Base-by-base conservation (phyloP, 2,888 invertebrate species). In the Diaphora mendica region DNA sequence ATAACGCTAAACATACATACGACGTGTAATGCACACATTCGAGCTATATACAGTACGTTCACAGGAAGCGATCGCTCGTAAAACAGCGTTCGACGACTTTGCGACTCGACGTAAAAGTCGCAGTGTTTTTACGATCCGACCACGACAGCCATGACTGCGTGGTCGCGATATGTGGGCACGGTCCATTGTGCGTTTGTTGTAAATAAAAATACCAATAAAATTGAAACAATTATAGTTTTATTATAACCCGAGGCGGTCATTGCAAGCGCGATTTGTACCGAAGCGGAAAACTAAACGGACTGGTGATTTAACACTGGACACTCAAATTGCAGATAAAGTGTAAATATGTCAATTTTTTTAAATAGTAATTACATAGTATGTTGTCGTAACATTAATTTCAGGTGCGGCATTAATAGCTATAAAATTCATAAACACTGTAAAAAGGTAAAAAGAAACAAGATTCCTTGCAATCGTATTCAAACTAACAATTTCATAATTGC, bases 31-130 rank as follows among this genome's bases (percentile, higher is more conserved):
- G n/a, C 64, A 35, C 71, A 42, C 62, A 72, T 17, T 62, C 68
- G 30, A 72, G 84, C 78, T 82, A 84, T 87, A 84, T 86, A 86
- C 81, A 80, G 80, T 83, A 85, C 73, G 78, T 71, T 75, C 84
- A 85, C 90, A 90, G 90, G 90, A 90, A 89, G 88, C 88, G 85
- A 89, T 86, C 83, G 85, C 64, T 90, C 89, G 88, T 90, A 89
- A 90, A 90, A 84, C 84, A 84, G 83, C 82, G 83, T 87, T 86
- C 85, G 88, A 85, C 83, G 82, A 82, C 80, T 77, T 67, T 68
- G 79, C 79, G 77, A 77, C 74, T 78, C 78, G 78, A 79, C 82
- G 79, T 77, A 79, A 82, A 82, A 83, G 82, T 82, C 83, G 83
- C 81, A 74, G 86, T 85, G 82, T 77, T 85, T 88, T 88, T 84